A percentile compares a stretch with the other conserved stretches of the same genome.
Conservation (phyloP, 2,113 vertebrate species). For the Tenrec ecaudatus region DNA sequence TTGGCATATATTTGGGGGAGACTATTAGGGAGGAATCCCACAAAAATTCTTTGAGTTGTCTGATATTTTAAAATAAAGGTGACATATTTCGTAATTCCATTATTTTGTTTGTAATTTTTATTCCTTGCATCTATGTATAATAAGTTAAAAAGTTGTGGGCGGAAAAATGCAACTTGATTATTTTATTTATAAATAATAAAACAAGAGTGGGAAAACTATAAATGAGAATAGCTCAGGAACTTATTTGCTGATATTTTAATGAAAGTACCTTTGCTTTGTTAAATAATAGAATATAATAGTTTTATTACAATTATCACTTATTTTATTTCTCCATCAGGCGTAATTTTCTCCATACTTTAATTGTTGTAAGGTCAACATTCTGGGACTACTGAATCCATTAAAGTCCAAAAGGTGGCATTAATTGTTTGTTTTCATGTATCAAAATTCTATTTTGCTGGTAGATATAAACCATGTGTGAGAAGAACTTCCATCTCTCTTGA, state of each 20-base stretch:
- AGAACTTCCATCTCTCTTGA: neutral
- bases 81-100: neutral
- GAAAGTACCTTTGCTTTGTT: too few species aligned
- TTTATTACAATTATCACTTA: neutral
- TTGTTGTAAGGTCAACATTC: neutral
- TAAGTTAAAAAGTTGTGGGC: neutral
- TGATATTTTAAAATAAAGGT: neutral
- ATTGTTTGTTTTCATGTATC: neutral
- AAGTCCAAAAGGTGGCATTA: neutral
- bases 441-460: neutral
- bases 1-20: too few species aligned
- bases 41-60: neutral
- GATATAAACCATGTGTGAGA: neutral
- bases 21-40: too few species aligned
- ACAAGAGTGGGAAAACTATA: neutral
- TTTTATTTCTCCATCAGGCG: neutral
- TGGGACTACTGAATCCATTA: neutral
- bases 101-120: neutral
- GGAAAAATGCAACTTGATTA: neutral
- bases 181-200: neutral
- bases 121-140: neutral
- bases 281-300: neutral
- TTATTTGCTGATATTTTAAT: neutral
- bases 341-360: neutral
- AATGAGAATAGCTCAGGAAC: neutral